These are phyloP conservation scores for Aphelenchoides bicaudatus DNA, from an alignment of 2,888 invertebrate genomes.

Conservation along the genomic window DNA sequence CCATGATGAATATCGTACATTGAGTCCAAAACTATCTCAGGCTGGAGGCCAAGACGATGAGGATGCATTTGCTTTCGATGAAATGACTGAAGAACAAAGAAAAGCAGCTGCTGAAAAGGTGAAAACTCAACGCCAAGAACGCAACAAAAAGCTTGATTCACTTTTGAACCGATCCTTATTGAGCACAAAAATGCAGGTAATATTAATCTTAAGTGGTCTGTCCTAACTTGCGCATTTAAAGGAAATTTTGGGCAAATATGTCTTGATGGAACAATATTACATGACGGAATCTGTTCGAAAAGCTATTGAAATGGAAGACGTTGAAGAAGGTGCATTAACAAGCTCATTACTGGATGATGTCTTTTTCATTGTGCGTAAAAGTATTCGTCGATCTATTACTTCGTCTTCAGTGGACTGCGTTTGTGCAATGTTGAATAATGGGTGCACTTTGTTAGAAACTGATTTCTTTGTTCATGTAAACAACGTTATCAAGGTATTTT, in stretches of 20 bases:
- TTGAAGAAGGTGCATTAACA: conserved; percentile 67
- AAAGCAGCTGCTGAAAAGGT: conserved; percentile 23
- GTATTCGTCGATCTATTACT: conserved; percentile 84
- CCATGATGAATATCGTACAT: conserved; percentile 6
- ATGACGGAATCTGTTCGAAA: conserved; percentile 89
- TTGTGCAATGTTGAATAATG: conserved; percentile 90
- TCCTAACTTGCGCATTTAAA: conserved; percentile 50
- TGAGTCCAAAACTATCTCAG: conserved; percentile 11
- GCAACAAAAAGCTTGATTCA: conserved; percentile 49
- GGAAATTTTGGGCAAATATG: conserved; percentile 75
- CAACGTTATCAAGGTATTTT: conserved; percentile 68
- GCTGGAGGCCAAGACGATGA: conserved; percentile 20
- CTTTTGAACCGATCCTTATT: conserved; percentile 52
- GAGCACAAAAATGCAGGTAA: conserved; percentile 54
- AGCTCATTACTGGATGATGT: conserved; percentile 92
- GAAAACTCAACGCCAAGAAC: conserved; percentile 34
- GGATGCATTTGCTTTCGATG: conserved; percentile 28
- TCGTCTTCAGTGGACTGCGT: conserved; percentile 89
- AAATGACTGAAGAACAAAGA: conserved; percentile 34
- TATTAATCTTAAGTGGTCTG: background rate
- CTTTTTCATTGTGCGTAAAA: conserved; percentile 92
- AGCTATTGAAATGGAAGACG: conserved; percentile 77
- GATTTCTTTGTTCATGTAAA: conserved; percentile 75
- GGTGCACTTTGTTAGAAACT: conserved; percentile 79
- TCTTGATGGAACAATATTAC: conserved; percentile 87